phyloP scores from a whole-genome alignment of 2,113 vertebrate genomes.

The Tetrao urogallus region DNA sequence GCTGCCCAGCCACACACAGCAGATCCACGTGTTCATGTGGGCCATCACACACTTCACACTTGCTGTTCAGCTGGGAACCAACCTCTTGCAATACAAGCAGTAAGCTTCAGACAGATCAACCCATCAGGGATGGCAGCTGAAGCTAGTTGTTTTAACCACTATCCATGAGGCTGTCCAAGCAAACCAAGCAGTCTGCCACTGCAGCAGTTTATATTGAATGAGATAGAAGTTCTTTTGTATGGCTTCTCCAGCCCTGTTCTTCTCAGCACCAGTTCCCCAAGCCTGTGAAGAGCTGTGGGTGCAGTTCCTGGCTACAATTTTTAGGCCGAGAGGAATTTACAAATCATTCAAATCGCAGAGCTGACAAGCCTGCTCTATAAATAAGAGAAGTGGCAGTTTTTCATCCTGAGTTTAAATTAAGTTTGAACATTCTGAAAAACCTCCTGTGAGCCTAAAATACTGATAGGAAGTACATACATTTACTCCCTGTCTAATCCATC shows the following conservation, averaged over 20 bases:
- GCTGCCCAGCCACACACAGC: not conserved
- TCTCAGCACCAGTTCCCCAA: not conserved
- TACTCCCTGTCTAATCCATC: not conserved
- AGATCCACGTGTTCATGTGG: not conserved
- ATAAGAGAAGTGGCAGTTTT: conserved; percentile 15
- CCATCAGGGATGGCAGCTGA: not conserved
- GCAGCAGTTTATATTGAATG: not conserved
- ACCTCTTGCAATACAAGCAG: not conserved
- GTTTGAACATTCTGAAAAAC: conserved; percentile 2
- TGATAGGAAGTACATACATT: not conserved
- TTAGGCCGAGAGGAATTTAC: not conserved
- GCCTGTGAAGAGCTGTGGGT: not conserved
- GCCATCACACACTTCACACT: accelerated
- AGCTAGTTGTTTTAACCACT: not conserved
- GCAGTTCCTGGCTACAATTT: not conserved
- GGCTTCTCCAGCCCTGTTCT: not conserved
- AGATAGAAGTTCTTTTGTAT: not conserved
- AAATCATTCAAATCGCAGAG: not conserved
- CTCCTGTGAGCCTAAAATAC: not conserved
- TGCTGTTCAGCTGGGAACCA: not conserved
- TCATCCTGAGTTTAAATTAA: not conserved
- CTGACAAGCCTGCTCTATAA: conserved; percentile 12
- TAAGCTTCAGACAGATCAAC: not conserved
- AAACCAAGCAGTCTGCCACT: not conserved
- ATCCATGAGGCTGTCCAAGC: not conserved